These are phyloP conservation scores for Esox lucius DNA, from an alignment of 2,797 vertebrate genomes.

Conservation along the genomic window DNA sequence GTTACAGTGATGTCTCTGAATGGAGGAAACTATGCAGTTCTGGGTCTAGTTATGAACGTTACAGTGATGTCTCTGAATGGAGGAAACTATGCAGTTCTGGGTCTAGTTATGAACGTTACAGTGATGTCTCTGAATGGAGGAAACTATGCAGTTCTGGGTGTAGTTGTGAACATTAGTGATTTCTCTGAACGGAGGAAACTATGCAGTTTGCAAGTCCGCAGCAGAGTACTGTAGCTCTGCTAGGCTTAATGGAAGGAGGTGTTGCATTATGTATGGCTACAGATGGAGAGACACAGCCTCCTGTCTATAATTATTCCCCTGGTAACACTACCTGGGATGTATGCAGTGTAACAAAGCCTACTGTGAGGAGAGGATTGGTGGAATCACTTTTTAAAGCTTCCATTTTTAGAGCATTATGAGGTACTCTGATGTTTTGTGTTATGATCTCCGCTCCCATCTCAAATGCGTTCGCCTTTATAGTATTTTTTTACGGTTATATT, in stretches of 20 bases:
- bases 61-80: too few species aligned
- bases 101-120: too few species aligned
- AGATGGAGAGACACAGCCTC: conserved; percentile 51
- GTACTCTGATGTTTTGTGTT: conserved; percentile 39
- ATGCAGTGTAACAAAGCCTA: conserved; percentile 24
- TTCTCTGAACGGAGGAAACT: conserved; percentile 20
- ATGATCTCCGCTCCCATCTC: conserved; percentile 40
- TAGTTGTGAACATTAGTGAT: conserved; percentile 14
- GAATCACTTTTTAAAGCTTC: conserved; percentile 9
- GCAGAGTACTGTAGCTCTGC: conserved; percentile 24
- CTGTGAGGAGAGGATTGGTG: conserved; percentile 12
- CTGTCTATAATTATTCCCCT: conserved; percentile 38
- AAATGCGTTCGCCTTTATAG: conserved; percentile 5
- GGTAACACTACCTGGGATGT: conserved; percentile 40
- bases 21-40: too few species aligned
- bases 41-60: too few species aligned
- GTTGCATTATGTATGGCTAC: conserved; percentile 62
- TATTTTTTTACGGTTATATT: background rate
- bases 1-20: too few species aligned
- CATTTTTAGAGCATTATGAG: conserved; percentile 36
- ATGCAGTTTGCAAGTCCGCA: conserved; percentile 15
- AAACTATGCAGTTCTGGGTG: too few species aligned
- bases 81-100: too few species aligned
- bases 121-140: too few species aligned
- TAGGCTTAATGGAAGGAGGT: conserved; percentile 45